A percentile compares a stretch with the other conserved stretches of the same genome.
Conservation (phyloP, 64 coral and sea anemone genomes). For the Montipora foliosa region DNA sequence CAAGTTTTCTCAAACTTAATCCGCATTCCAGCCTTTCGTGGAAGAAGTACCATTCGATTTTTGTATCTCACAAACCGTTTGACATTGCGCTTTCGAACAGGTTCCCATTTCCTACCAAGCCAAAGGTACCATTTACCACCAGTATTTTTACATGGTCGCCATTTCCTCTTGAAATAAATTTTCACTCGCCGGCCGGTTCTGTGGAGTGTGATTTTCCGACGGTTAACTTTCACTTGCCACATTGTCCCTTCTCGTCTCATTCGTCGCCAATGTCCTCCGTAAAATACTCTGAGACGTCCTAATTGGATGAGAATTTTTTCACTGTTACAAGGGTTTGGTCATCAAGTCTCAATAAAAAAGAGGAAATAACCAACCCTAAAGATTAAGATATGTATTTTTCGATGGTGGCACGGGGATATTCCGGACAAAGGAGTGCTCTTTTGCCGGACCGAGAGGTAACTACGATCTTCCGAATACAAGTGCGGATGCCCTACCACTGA, state of each 20-base stretch:
- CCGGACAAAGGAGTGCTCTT: too few species aligned
- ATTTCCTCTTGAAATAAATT: conserved; percentile 15
- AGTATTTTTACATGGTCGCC: conserved; percentile 11
- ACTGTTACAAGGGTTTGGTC: neutral
- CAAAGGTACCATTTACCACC: conserved; percentile 10
- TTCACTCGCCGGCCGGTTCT: conserved; percentile 13
- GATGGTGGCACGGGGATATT: too few species aligned
- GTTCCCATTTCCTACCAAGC: conserved; percentile 5
- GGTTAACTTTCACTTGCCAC: neutral
- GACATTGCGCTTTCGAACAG: neutral
- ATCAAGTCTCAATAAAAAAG: too few species aligned
- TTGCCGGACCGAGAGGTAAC: too few species aligned
- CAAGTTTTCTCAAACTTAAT: neutral
- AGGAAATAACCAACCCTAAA: too few species aligned
- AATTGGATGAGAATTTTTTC: neutral
- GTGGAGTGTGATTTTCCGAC: neutral
- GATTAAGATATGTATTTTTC: too few species aligned
- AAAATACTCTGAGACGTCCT: conserved; percentile 8
- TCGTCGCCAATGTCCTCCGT: neutral
- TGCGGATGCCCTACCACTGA: too few species aligned
- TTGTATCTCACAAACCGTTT: neutral
- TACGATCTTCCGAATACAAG: too few species aligned
- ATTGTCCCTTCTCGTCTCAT: neutral
- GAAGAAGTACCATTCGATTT: neutral
- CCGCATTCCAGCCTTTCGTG: neutral